phyloP scores from a whole-genome alignment of 2,113 vertebrate genomes.

The Miniopterus natalensis region DNA sequence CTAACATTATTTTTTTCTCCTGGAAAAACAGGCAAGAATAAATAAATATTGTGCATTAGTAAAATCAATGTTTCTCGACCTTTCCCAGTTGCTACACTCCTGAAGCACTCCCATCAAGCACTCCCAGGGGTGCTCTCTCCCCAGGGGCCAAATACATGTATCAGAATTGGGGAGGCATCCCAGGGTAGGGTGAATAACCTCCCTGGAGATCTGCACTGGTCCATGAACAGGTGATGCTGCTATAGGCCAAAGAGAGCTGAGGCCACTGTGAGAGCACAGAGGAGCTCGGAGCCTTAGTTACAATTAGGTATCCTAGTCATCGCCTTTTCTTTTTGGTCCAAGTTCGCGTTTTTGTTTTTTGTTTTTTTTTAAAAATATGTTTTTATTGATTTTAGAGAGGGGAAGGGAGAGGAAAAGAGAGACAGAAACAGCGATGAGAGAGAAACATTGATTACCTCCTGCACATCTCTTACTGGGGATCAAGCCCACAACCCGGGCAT shows the following conservation, averaged over 20 bases:
- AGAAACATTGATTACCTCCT: no score
- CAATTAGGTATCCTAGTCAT: accelerated
- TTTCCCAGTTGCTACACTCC: accelerated
- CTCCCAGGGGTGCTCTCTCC: not conserved
- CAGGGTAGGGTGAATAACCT: not conserved
- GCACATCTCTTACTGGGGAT: no score
- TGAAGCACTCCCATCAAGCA: accelerated
- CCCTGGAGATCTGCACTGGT: accelerated
- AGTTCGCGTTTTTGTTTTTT: not conserved
- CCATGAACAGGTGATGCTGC: not conserved
- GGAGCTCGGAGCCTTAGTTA: not conserved
- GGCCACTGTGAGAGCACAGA: not conserved
- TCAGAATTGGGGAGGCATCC: not conserved
- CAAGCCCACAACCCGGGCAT: no score
- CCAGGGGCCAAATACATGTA: not conserved
- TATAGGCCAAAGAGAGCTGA: accelerated
- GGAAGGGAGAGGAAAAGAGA: no score
- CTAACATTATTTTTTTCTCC: not conserved
- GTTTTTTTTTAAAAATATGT: no score
- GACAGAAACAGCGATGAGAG: no score
- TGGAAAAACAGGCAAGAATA: not conserved
- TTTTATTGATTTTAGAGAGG: no score
- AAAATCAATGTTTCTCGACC: not conserved
- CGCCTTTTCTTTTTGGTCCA: not conserved
- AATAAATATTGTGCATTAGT: accelerated